phyloP scores from a whole-genome alignment of 2,888 invertebrate genomes.

The Uloborus plumipes region DNA sequence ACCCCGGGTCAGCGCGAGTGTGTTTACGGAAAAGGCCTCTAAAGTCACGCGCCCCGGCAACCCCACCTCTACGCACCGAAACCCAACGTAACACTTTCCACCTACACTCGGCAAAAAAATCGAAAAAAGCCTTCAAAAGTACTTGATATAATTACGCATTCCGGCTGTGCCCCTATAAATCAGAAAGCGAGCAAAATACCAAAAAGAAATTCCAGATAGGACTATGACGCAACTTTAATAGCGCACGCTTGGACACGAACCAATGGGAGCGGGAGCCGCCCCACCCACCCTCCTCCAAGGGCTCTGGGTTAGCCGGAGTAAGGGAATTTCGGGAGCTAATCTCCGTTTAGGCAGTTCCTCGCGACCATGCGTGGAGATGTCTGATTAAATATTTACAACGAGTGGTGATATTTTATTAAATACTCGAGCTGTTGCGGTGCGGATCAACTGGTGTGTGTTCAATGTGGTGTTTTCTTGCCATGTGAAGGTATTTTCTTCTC shows the following conservation, averaged over 20 bases:
- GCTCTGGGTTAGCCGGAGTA: conserved; percentile 30
- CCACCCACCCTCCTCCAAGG: conserved; percentile 26
- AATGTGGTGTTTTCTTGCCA: background rate
- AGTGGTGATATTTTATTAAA: background rate
- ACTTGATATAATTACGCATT: conserved; percentile 40
- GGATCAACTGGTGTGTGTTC: conserved; percentile 26
- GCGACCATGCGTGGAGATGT: conserved; percentile 39
- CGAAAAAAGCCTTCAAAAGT: too few relatives aligned
- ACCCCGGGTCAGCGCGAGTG: too few relatives aligned
- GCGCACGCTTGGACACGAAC: conserved; percentile 32
- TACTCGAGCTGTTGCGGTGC: background rate
- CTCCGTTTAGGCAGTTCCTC: conserved; percentile 21
- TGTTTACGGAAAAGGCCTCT: too few relatives aligned
- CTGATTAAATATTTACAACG: conserved; percentile 49
- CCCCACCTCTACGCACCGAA: too few relatives aligned
- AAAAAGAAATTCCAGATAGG: conserved; percentile 31
- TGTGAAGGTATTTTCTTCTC: background rate
- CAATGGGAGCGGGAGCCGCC: conserved; percentile 39
- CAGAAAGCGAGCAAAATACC: conserved; percentile 30
- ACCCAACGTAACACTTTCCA: too few relatives aligned
- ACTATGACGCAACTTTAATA: conserved; percentile 47
- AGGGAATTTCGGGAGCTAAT: conserved; percentile 30
- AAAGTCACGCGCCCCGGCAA: too few relatives aligned
- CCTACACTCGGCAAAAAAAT: too few relatives aligned
- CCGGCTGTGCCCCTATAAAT: conserved; percentile 45